Percentiles rank a stretch among this genome's conserved stretches.
Conservation (phyloP, 1,140 invertebrate species). For the Rhagoletis pomonella region DNA sequence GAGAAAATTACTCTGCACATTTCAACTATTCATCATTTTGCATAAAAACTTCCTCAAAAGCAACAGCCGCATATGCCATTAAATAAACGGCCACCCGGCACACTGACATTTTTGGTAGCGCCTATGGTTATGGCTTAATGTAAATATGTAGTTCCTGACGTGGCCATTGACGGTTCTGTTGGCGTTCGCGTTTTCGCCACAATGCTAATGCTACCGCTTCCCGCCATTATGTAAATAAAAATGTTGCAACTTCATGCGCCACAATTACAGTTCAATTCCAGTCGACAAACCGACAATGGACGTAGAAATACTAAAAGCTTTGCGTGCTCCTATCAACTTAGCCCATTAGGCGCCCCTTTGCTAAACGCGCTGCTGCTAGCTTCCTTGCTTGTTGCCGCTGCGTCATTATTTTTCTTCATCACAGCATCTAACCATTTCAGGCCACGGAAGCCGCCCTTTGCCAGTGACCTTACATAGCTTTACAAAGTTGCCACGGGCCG, state of each 20-base stretch:
- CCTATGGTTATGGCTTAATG: not conserved
- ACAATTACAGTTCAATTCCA: constrained; percentile 44
- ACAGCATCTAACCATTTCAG: too few species aligned
- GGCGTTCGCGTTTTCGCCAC: not conserved
- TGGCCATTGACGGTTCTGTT: too few species aligned
- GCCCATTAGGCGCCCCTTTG: not conserved
- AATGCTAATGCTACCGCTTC: not conserved
- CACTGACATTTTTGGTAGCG: not conserved
- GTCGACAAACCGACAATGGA: constrained; percentile 42
- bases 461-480: constrained; percentile 4
- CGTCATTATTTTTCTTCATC: constrained; percentile 12
- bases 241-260: constrained; percentile 28
- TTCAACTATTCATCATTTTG: constrained; percentile 45
- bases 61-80: constrained; percentile 30
- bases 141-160: too few species aligned
- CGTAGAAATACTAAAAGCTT: constrained; percentile 12
- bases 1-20: constrained; percentile 27
- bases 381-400: not conserved
- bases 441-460: not conserved
- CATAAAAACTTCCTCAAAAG: not conserved
- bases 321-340: not conserved
- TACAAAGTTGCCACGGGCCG: not conserved
- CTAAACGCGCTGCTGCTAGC: not conserved
- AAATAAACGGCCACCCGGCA: not conserved
- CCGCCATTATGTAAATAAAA: constrained; percentile 48